Evolutionary conservation across 2,797 vertebrate genomes (phyloP), one percentile per base, ranked within the genome.

Genomic region (Numenius phaeopus): DNA sequence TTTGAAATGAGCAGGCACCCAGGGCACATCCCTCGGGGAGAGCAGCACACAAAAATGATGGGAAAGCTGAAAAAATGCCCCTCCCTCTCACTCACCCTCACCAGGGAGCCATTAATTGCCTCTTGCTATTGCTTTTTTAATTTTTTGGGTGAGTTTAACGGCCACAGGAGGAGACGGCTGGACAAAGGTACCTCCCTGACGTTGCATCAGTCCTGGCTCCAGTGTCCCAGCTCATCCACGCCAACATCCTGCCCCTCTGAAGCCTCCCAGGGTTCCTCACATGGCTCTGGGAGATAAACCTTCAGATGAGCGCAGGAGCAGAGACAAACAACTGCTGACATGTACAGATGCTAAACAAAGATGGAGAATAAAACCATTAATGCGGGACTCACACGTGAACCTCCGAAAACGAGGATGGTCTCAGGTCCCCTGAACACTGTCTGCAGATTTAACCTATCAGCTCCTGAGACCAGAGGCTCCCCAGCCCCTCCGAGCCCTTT

Each of bases 1-100:
- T 95, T 65, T 66, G 64, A 81, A 95, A 96, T 11, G 58, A 94
- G 82, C 88, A 96, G 87, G 59, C 87, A 97, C 67, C 64, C 94
- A 70, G 95, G 79, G 32, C 81, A 47, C 47, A 8, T 85, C 95
- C 89, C 95, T 2, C 0, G 5, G 79, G 92, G 72, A 47, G 40
- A 42, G 64, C 18, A 84, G 71, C 65, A 64, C 29, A 19, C 55
- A 24, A 42, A 96, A 90, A 83, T 0, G 13, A 65, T 50, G 90
- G 90, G 32, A 93, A 92, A 95, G 58, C 69, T 71, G 8, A 34
- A 59, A 23, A 70, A 62, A 32, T 67, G 78, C 47, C 77, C 85
- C 92, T 88, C 66, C 78, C 54, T 94, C 86, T 70, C 71, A 29
- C 72, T 40, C 65, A 46, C 40, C 37, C 66, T 88, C 89, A 59